A percentile compares a stretch with the other conserved stretches of the same genome.
phyloP scores from a whole-genome alignment of 2,797 vertebrate species.

The Catharus ustulatus region DNA sequence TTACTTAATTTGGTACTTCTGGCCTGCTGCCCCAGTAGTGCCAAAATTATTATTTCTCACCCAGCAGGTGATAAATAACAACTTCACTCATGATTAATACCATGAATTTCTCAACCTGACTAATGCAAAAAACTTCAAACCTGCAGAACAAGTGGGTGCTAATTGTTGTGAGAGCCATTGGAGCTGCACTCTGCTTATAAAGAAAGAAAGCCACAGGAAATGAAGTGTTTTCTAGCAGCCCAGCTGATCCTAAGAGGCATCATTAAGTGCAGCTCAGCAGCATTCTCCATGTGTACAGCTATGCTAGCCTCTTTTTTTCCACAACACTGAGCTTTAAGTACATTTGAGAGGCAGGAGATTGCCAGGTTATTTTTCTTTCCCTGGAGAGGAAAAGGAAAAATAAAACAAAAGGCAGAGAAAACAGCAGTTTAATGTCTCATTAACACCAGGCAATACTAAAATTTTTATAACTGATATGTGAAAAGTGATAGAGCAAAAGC shows the following conservation, averaged over 20 bases:
- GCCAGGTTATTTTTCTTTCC: constrained; percentile 50
- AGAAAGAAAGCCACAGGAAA: constrained; percentile 79
- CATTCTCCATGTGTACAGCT: constrained; percentile 49
- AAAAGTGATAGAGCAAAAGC: neutral
- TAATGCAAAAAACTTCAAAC: constrained; percentile 81
- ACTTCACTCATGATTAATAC: constrained; percentile 88
- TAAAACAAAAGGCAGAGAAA: constrained; percentile 20
- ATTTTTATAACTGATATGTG: neutral
- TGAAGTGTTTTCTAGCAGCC: constrained; percentile 77
- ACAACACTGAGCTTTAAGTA: constrained; percentile 62
- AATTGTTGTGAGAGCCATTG: constrained; percentile 86
- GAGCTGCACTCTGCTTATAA: constrained; percentile 77
- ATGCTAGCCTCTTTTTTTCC: constrained; percentile 38
- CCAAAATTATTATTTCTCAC: constrained; percentile 92
- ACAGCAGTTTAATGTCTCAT: neutral
- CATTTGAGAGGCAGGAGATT: constrained; percentile 59
- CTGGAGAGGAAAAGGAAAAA: neutral
- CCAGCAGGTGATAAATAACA: constrained; percentile 89
- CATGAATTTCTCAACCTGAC: constrained; percentile 79
- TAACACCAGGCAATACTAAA: neutral
- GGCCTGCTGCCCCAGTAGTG: constrained; percentile 85
- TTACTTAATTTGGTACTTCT: constrained; percentile 92
- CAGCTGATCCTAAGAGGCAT: constrained; percentile 80
- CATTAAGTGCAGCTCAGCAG: constrained; percentile 78
- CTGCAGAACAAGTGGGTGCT: constrained; percentile 85